Percentiles rank a stretch among this genome's conserved stretches.
Conservation (phyloP, 2,113 vertebrate species). For the Tautogolabrus adspersus region DNA sequence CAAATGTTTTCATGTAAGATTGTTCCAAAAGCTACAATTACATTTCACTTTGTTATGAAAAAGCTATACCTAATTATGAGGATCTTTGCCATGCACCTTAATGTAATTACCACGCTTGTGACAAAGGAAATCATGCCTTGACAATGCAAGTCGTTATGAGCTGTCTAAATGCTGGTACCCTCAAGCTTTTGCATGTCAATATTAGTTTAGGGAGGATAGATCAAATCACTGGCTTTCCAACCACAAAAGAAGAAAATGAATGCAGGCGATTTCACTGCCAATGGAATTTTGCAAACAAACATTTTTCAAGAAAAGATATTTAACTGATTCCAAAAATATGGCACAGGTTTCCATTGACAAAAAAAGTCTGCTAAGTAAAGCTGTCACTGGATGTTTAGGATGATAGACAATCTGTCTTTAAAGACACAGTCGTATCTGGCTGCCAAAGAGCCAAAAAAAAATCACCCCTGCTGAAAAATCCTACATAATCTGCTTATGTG, state of each 20-base stretch:
- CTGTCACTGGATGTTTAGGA: not conserved
- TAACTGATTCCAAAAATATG: not conserved
- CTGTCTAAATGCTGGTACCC: constrained; percentile 33
- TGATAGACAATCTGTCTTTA: constrained; percentile 29
- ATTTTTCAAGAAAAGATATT: not conserved
- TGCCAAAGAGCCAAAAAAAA: constrained; percentile 25
- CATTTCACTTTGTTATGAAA: not conserved
- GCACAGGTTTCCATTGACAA: not conserved
- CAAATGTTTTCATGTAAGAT: no score
- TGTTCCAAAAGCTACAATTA: no score
- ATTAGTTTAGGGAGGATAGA: constrained; percentile 3
- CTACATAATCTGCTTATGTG: constrained; percentile 19
- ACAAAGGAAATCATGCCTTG: constrained; percentile 47
- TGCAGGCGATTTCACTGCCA: no score
- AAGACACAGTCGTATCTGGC: not conserved
- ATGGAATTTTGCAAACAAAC: no score
- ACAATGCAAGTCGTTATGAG: constrained; percentile 32
- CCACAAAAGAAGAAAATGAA: not conserved
- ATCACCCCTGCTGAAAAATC: constrained; percentile 20
- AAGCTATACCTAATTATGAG: not conserved
- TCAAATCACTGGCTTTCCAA: constrained; percentile 16
- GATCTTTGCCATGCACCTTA: constrained; percentile 19
- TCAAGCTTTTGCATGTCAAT: constrained; percentile 29
- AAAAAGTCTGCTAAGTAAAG: not conserved
- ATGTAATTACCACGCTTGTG: constrained; percentile 53